A percentile compares a stretch with the other conserved stretches of the same genome.
Evolutionary conservation across 2,113 vertebrate genomes (phyloP).

Genomic region (Thamnophis sirtalis): DNA sequence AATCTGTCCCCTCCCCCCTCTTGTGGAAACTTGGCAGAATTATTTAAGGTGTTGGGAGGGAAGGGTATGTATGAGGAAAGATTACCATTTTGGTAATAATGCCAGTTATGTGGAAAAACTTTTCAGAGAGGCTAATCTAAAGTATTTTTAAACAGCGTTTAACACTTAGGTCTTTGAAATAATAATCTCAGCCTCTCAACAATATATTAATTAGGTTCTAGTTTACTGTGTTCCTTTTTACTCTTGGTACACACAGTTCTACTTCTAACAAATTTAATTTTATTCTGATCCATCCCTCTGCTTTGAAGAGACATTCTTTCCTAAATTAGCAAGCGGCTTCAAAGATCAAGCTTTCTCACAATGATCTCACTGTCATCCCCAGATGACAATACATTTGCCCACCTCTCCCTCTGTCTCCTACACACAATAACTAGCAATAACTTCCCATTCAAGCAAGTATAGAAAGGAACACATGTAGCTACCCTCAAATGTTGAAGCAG

Average conservation of each 20-base stretch:
- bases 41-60: neutral
- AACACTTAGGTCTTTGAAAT: neutral
- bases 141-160: neutral
- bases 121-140: neutral
- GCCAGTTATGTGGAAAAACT: neutral
- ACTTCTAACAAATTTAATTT: neutral
- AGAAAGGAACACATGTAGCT: neutral
- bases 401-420: neutral
- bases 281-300: neutral
- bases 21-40: neutral
- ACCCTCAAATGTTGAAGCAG: neutral
- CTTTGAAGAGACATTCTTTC: neutral
- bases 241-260: neutral
- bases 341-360: neutral
- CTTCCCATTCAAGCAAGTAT: neutral
- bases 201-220: neutral
- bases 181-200: neutral
- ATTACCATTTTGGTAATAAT: neutral
- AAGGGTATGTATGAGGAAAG: neutral
- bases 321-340: neutral
- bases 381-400: neutral
- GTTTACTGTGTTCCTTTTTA: neutral
- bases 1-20: accelerated
- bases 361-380: neutral
- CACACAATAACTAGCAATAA: no score